Base-by-base conservation (phyloP, 1,140 invertebrate species). In the Agrypnia vestita region DNA sequence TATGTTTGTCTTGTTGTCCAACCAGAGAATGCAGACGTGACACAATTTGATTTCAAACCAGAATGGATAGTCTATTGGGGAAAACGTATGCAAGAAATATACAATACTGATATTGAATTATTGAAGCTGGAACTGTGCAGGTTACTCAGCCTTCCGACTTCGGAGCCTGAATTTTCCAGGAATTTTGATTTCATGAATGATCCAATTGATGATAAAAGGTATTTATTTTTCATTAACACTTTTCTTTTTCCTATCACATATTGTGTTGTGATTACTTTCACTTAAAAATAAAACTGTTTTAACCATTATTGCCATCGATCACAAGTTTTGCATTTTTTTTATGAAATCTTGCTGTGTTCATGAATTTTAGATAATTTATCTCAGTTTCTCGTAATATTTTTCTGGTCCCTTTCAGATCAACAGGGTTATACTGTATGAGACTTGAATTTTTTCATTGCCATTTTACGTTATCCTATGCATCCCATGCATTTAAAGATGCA, bases 41-140 rank as follows among this genome's bases (percentile, higher is more conserved):
- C 92, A 49, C 94, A 93, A 56, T 92, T 96, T 85, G 95, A 97
- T 84, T 96, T 95, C 84, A 96, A 96, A 84, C 94, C 95, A 0
- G 95, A 96, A 83, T 97, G 95, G 95, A 96, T 96, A 55, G 87
- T 91, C 47, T 96, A 92, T 84, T 97, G 95, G 95, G 95, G 94
- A 84, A 91, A 92, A 75, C 90, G 94, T 13, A 94, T 96, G 92
- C 91, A 93, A 21, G 94, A 96, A 78, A 86, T 97, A 3, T 93
- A 95, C 84, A 91, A 92, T 12, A 91, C 92, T 19, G 93, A 95
- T 79, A 69, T 95, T 7, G 88, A 91, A 49, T 85, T 88, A 9
- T 88, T 91, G 21, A 83, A 88, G 21, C 91, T 91, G 80, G 92
- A 91, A 76, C 87, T 91, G 1, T 73, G 69, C 21, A 8, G 69